Conservation (phyloP, 1,140 invertebrate species). For the Eriosoma lanigerum region DNA sequence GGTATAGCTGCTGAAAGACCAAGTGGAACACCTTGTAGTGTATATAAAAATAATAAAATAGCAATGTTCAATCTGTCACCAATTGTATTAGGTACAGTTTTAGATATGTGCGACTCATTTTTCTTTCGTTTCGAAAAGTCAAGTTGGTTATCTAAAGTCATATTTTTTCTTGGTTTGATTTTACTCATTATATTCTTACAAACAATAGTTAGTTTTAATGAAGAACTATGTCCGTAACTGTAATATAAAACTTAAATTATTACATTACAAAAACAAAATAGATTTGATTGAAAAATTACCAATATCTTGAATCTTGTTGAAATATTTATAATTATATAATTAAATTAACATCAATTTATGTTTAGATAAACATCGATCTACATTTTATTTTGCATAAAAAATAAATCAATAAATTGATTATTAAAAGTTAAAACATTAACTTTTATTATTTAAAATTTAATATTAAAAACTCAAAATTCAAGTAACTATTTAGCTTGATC, state of each 20-base stretch:
- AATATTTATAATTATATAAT: no score
- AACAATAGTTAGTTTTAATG: background rate
- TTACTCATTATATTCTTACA: background rate
- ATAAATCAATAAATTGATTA: no score
- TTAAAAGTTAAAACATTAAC: no score
- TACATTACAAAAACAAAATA: background rate
- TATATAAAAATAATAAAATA: constrained; percentile 86
- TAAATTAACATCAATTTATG: background rate
- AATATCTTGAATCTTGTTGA: no score
- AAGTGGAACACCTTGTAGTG: constrained; percentile 94
- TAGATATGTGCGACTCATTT: background rate
- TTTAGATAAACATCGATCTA: background rate
- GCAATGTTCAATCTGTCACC: constrained; percentile 78
- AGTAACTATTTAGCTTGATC: no score
- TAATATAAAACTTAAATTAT: background rate
- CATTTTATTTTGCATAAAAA: background rate
- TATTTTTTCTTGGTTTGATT: background rate
- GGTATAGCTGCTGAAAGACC: constrained; percentile 91
- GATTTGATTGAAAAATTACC: no score
- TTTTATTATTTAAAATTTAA: no score
- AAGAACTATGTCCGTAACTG: background rate
- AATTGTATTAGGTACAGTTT: constrained; percentile 3
- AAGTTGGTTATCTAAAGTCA: background rate
- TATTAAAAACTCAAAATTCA: no score
- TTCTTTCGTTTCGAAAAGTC: constrained; percentile 2